Evolutionary conservation across 2,888 invertebrate genomes (phyloP).

Genomic region (Meloe dianella): DNA sequence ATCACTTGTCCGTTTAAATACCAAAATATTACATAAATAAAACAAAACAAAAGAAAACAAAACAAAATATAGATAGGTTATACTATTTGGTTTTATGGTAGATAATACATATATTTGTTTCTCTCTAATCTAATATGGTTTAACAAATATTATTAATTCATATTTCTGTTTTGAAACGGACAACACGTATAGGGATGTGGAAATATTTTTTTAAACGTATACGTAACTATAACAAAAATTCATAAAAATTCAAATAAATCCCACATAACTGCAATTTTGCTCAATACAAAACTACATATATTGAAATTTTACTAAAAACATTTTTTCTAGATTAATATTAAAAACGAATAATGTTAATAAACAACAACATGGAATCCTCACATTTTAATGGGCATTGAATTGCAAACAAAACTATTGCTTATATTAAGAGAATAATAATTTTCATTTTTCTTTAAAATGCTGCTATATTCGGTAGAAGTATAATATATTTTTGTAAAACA

Average conservation of each 20-base stretch:
- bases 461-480: constrained; percentile 30
- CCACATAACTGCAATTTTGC: constrained; percentile 5
- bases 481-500: constrained; percentile 51
- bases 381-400: constrained; percentile 18
- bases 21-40: not conserved
- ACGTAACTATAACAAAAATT: not conserved
- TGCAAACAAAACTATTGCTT: constrained; percentile 31
- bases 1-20: constrained; percentile 1
- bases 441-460: constrained; percentile 33
- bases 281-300: constrained; percentile 11
- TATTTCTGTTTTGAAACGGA: constrained; percentile 17
- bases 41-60: too few relatives aligned
- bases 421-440: constrained; percentile 18
- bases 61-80: not conserved
- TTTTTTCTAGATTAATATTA: not conserved
- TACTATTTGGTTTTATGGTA: too few relatives aligned
- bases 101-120: not conserved
- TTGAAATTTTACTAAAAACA: not conserved
- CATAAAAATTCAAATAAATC: not conserved
- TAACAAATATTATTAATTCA: constrained; percentile 28
- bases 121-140: constrained; percentile 6
- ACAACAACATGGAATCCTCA: not conserved
- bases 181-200: constrained; percentile 10
- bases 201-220: constrained; percentile 8
- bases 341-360: not conserved